Evolutionary conservation across 2,888 invertebrate species (phyloP).

Genomic region (Ectropis crepuscularia): DNA sequence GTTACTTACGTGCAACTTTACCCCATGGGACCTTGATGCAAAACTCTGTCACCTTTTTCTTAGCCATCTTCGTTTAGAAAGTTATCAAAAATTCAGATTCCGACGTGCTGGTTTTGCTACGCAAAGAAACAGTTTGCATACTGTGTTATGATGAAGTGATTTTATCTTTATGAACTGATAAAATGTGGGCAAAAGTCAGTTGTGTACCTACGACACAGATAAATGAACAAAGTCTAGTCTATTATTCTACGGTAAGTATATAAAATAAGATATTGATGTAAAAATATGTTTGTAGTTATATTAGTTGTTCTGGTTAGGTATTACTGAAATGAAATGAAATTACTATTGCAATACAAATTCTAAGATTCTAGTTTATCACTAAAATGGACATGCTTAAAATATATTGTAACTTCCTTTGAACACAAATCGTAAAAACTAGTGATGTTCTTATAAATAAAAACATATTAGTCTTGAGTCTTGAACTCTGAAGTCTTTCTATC

Average conservation of each 20-base stretch:
- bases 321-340: no score
- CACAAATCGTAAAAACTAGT: conserved; percentile 1
- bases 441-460: background rate
- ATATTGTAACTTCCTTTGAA: background rate
- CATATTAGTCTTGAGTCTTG: background rate
- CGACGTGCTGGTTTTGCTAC: background rate
- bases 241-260: background rate
- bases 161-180: conserved; percentile 1
- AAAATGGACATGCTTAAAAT: conserved; percentile 1
- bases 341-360: no score
- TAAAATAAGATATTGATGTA: no score
- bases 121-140: background rate
- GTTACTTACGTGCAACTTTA: conserved; percentile 71
- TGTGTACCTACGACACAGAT: background rate
- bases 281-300: background rate
- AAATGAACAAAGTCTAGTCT: background rate
- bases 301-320: background rate
- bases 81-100: background rate
- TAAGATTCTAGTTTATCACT: no score
- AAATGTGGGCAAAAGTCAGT: conserved; percentile 3
- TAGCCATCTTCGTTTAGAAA: background rate
- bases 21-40: conserved; percentile 80
- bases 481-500: no score
- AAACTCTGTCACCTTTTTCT: conserved; percentile 59
- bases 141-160: background rate